Evolutionary conservation across 2,797 vertebrate genomes (phyloP).

Genomic region (Chloroceryle inda): DNA sequence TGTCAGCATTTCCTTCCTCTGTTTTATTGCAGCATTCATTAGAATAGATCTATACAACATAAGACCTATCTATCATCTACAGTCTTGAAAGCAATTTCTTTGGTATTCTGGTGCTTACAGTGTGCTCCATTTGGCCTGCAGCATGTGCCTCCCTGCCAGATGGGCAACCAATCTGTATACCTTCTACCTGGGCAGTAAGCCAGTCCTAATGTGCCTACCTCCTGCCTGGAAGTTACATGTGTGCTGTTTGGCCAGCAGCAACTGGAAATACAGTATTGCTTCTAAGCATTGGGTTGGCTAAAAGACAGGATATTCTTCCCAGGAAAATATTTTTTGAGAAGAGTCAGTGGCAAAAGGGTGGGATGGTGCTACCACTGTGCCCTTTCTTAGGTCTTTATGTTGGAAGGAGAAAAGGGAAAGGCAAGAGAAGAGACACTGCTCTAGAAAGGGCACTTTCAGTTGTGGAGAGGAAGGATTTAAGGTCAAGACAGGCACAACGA

Average conservation of each 20-base stretch:
- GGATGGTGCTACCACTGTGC: not conserved
- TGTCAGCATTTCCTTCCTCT: not conserved
- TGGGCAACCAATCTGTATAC: constrained; percentile 51
- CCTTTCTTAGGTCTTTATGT: constrained; percentile 20
- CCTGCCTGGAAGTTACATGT: constrained; percentile 46
- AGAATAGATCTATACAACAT: not conserved
- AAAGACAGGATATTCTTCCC: not conserved
- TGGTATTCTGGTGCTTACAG: constrained; percentile 27
- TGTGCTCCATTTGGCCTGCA: constrained; percentile 5
- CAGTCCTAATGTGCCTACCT: constrained; percentile 38
- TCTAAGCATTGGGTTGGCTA: not conserved
- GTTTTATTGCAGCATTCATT: not conserved
- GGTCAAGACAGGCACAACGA: not conserved
- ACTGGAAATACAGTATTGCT: constrained; percentile 13
- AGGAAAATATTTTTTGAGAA: constrained; percentile 51
- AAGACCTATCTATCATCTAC: not conserved
- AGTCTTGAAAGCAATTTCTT: constrained; percentile 24
- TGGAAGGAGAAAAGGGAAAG: constrained; percentile 16
- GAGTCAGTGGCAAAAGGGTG: not conserved
- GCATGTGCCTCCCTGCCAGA: constrained; percentile 40
- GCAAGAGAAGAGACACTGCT: not conserved
- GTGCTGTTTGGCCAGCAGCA: constrained; percentile 18
- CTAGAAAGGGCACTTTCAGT: not conserved
- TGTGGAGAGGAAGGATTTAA: not conserved
- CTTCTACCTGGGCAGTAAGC: constrained; percentile 16